Evolutionary conservation across 2,888 invertebrate genomes (phyloP).

Genomic region (Chrysopilus asiliformis): DNA sequence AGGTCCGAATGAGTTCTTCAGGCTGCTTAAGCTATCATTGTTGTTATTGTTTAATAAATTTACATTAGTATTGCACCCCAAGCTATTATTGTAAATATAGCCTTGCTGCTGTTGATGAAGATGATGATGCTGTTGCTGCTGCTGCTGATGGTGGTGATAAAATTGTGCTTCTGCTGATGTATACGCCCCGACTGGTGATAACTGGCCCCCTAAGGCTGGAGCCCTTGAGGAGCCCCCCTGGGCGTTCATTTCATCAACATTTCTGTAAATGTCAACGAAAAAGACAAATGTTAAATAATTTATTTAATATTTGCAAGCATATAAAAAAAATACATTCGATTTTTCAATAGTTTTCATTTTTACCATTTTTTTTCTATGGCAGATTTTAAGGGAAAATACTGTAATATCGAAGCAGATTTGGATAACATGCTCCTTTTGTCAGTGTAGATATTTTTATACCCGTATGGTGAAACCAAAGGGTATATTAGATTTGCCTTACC

Average conservation of each 20-base stretch:
- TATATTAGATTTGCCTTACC: no score
- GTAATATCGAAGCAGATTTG: no score
- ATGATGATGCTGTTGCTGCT: slow-evolving; percentile 21
- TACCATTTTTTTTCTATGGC: no score
- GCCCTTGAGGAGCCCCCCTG: slow-evolving; percentile 38
- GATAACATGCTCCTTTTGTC: no score
- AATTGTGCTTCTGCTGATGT: slow-evolving; percentile 20
- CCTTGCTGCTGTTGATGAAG: slow-evolving; percentile 11
- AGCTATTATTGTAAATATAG: slow-evolving; percentile 3
- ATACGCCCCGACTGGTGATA: slow-evolving; percentile 35
- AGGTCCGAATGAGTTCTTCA: slow-evolving; percentile 34
- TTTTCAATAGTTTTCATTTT: no score
- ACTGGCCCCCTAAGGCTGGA: slow-evolving; percentile 39
- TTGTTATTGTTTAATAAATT: slow-evolving; percentile 10
- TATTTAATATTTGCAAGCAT: no score
- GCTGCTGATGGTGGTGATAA: slow-evolving; percentile 23
- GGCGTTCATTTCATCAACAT: slow-evolving; percentile 38
- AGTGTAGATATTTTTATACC: no score
- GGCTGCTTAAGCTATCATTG: slow-evolving; percentile 31
- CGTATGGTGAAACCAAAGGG: no score
- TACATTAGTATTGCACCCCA: slow-evolving; percentile 13
- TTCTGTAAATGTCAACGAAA: slow-evolving; percentile 24
- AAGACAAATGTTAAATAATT: no score
- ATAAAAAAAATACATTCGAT: no score
- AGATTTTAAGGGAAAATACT: no score